Conservation (phyloP, 2,797 vertebrate species). For the Cyclopterus lumpus region DNA sequence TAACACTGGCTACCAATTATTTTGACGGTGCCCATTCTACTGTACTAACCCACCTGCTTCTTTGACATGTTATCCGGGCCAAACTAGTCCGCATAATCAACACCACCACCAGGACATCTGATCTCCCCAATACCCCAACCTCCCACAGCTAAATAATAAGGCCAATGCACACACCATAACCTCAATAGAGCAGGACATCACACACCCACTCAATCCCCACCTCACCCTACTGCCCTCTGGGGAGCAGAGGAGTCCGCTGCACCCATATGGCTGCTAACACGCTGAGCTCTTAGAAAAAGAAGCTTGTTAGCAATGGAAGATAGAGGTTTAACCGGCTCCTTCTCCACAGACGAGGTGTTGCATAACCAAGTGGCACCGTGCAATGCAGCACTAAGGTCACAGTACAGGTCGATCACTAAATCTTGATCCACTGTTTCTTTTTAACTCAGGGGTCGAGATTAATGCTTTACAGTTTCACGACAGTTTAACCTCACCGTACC, state of each 20-base stretch:
- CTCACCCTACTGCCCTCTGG: too few relatives aligned
- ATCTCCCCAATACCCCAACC: too few relatives aligned
- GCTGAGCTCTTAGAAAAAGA: conserved; percentile 10
- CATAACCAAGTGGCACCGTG: conserved; percentile 21
- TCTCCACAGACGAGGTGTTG: conserved; percentile 15
- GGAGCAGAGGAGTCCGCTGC: too few relatives aligned
- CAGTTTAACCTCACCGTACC: neutral
- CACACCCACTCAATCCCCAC: too few relatives aligned
- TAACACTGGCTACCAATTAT: neutral
- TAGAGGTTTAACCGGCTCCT: conserved; percentile 3
- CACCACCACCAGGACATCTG: too few relatives aligned
- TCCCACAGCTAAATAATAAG: too few relatives aligned
- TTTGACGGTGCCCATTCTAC: neutral
- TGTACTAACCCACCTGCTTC: neutral
- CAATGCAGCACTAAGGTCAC: conserved; percentile 10
- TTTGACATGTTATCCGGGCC: neutral
- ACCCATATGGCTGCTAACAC: conserved; percentile 1
- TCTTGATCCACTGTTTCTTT: conserved; percentile 31
- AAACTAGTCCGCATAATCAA: too few relatives aligned
- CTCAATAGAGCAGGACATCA: too few relatives aligned
- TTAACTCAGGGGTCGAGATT: conserved; percentile 20
- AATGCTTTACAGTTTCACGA: conserved; percentile 13
- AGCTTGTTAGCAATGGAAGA: conserved; percentile 1
- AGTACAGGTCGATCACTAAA: conserved; percentile 3
- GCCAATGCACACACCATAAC: too few relatives aligned